Evolutionary conservation across 2,888 invertebrate genomes (phyloP), one percentile per base, ranked within the genome.

Genomic region (Leptothorax acervorum): DNA sequence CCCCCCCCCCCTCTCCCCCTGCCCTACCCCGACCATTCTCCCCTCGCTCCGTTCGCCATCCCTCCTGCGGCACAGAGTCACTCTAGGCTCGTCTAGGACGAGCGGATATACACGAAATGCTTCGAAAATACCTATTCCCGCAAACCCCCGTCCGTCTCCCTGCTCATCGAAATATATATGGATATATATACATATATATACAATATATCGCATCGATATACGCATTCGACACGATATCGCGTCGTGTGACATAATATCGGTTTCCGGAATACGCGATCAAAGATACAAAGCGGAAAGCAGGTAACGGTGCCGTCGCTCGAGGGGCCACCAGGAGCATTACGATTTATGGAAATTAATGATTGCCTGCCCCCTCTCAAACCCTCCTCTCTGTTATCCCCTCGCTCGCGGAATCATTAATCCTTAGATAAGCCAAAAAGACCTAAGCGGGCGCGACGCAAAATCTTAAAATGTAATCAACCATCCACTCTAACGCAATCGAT

Each of bases 41-140:
- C 57, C 57, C 53, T 2, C 45, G 28, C 48, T 66, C 70, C 45
- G 65, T 78, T 79, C 31, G 62, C 85, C 82, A 55, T 23, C 83
- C 28, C 55, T 79, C 62, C 73, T 28, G 63, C 48, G 66, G 45
- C 70, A 15, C n/a, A 68, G 65, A 84, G 65, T 60, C 81, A 84
- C 81, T 63, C 83, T 68, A 31, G 55, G 62, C 63, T 66, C 39
- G 84, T 88, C 89, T 90, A 88, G 87, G 84, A 88, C 71, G 86
- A 70, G 76, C 81, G 84, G 79, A 89, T 85, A 89, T 84, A 83
- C 82, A 74, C 76, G 85, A 85, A 90, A 88, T 87, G 79, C 87
- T 82, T 88, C 82, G 87, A 89, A 89, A 89, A 89, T 88, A 84
- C 89, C 87, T 86, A 81, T 62, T 71, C 81, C 78, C 68, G n/a